Evolutionary conservation across 1,140 invertebrate genomes (phyloP).

Genomic region (Apis cerana): DNA sequence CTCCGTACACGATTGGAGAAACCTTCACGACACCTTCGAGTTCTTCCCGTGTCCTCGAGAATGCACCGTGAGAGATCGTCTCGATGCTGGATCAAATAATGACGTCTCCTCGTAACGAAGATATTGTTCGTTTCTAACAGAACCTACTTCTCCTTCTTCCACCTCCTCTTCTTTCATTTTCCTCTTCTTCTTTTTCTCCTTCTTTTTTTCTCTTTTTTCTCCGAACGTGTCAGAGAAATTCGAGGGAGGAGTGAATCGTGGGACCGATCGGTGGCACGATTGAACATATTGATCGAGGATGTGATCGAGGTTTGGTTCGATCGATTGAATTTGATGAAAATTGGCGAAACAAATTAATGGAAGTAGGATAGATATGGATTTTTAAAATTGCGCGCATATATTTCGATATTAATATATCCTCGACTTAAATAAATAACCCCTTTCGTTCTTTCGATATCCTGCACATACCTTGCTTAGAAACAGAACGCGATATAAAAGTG

Average conservation of each 20-base stretch:
- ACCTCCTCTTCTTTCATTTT: background rate
- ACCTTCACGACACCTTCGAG: conserved; percentile 19
- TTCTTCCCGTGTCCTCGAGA: background rate
- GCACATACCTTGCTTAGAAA: too few relatives aligned
- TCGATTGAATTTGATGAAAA: background rate
- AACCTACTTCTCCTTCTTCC: background rate
- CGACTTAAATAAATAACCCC: too few relatives aligned
- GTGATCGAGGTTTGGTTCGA: background rate
- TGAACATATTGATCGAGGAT: background rate
- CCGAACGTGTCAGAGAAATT: background rate
- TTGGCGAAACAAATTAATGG: background rate
- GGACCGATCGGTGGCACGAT: background rate
- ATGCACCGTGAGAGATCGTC: conserved; percentile 50
- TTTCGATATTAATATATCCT: too few relatives aligned
- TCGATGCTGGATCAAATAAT: conserved; percentile 56
- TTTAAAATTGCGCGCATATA: too few relatives aligned
- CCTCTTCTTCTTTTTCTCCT: background rate
- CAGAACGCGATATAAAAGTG: too few relatives aligned
- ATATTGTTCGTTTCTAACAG: conserved; percentile 39
- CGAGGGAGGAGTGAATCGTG: background rate
- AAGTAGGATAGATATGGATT: too few relatives aligned
- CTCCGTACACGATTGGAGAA: conserved; percentile 52
- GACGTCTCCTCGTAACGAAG: conserved; percentile 46
- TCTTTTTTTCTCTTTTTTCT: too few relatives aligned
- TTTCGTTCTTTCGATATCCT: too few relatives aligned